phyloP scores from a whole-genome alignment of 2,888 invertebrate species.

The Tuberolachnus salignus region DNA sequence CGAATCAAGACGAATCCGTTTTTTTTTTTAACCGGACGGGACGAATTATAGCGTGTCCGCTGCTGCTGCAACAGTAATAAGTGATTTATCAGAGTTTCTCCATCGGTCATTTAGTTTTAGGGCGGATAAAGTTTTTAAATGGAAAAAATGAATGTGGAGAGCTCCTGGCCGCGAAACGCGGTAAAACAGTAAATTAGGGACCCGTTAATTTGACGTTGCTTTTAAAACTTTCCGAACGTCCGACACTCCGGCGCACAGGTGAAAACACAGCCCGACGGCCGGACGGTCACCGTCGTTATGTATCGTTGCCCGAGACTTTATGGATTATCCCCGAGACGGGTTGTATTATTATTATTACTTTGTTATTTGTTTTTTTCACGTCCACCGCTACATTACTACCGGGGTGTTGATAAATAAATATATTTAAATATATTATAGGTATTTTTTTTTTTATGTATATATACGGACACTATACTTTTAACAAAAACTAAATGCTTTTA shows the following conservation, averaged over 20 bases:
- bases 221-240: constrained; percentile 38
- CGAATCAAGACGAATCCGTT: constrained; percentile 49
- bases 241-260: constrained; percentile 8
- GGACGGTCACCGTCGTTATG: no score
- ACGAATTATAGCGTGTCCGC: constrained; percentile 44
- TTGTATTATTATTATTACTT: not conserved
- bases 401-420: no score
- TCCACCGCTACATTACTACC: no score
- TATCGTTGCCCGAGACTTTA: not conserved
- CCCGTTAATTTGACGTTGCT: constrained; percentile 49
- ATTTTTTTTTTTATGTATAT: no score
- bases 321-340: not conserved
- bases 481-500: no score
- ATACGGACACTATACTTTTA: no score
- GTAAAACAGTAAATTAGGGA: not conserved
- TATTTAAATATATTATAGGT: no score
- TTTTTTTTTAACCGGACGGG: constrained; percentile 36
- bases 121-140: constrained; percentile 24
- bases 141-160: constrained; percentile 18
- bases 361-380: no score
- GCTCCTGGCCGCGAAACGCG: constrained; percentile 1
- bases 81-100: constrained; percentile 51
- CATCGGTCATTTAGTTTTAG: constrained; percentile 53
- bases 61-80: not conserved
- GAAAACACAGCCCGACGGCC: no score